These are phyloP conservation scores for Conus canariensis DNA, from an alignment of 2,888 invertebrate genomes.

Conservation along the genomic window DNA sequence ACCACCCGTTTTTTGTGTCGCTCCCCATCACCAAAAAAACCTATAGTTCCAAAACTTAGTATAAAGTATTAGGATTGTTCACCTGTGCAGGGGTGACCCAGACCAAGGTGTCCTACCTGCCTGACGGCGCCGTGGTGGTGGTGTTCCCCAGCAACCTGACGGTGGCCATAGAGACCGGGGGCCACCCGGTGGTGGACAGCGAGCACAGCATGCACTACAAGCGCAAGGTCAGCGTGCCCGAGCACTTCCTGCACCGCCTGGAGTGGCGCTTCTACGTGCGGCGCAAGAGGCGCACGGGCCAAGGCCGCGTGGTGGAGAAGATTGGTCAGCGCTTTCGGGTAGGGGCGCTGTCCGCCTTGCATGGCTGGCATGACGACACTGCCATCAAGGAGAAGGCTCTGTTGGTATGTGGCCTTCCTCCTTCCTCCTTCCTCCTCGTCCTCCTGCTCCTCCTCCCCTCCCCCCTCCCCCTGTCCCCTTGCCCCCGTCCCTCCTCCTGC, in stretches of 20 bases:
- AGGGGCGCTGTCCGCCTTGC: constrained; percentile 75
- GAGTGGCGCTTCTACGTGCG: constrained; percentile 97
- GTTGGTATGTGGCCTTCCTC: constrained; percentile 68
- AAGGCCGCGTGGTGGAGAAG: constrained; percentile 64
- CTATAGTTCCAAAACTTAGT: no score
- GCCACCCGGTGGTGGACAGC: background rate
- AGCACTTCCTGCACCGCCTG: constrained; percentile 85
- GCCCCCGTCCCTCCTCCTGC: background rate
- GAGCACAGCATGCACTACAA: constrained; percentile 76
- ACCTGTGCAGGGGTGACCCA: constrained; percentile 67
- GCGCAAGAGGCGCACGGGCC: constrained; percentile 78
- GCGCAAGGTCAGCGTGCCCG: constrained; percentile 75
- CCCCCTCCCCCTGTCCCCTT: background rate
- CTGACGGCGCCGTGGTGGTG: constrained; percentile 76
- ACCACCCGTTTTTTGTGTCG: no score
- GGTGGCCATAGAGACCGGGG: constrained; percentile 83
- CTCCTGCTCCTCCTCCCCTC: background rate
- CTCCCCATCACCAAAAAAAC: no score
- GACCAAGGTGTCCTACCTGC: constrained; percentile 75
- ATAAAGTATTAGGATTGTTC: no score
- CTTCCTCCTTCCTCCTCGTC: background rate
- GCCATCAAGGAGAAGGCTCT: constrained; percentile 75
- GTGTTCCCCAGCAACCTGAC: constrained; percentile 79
- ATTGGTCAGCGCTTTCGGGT: constrained; percentile 72
- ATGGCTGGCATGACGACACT: constrained; percentile 71